Evolutionary conservation across 2,888 invertebrate genomes (phyloP).

Genomic region (Ditula angustiorana): DNA sequence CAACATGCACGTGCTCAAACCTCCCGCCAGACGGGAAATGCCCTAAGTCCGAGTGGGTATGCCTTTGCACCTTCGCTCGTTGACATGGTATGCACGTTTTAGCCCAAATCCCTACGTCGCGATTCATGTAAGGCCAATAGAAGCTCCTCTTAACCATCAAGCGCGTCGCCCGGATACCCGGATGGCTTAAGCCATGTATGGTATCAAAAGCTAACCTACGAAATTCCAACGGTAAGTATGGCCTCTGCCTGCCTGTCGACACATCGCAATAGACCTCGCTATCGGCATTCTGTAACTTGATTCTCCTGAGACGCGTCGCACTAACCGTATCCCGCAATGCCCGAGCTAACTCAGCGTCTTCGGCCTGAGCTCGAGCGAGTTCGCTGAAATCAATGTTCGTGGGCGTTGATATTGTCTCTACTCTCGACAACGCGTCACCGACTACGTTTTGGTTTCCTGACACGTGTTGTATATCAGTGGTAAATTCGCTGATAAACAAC

Average conservation of each 20-base stretch:
- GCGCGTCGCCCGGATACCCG: too few species aligned
- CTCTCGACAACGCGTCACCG: conserved; percentile 34
- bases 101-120: not conserved
- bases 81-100: not conserved
- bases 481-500: conserved; percentile 34
- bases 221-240: not conserved
- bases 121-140: conserved; percentile 3
- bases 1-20: conserved; percentile 9
- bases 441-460: conserved; percentile 26
- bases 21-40: not conserved
- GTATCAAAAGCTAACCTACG: not conserved
- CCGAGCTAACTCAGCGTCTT: too few species aligned
- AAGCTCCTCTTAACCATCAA: not conserved
- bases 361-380: too few species aligned
- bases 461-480: conserved; percentile 25
- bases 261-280: not conserved
- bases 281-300: too few species aligned
- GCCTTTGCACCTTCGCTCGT: too few species aligned
- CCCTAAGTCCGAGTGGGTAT: conserved; percentile 2
- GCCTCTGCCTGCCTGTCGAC: conserved; percentile 1
- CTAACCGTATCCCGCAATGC: too few species aligned
- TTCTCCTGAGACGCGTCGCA: too few species aligned
- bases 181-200: too few species aligned
- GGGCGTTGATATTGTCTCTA: conserved; percentile 19
- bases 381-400: too few species aligned